Conservation (phyloP, 2,797 vertebrate species). For the Hylomyscus alleni region DNA sequence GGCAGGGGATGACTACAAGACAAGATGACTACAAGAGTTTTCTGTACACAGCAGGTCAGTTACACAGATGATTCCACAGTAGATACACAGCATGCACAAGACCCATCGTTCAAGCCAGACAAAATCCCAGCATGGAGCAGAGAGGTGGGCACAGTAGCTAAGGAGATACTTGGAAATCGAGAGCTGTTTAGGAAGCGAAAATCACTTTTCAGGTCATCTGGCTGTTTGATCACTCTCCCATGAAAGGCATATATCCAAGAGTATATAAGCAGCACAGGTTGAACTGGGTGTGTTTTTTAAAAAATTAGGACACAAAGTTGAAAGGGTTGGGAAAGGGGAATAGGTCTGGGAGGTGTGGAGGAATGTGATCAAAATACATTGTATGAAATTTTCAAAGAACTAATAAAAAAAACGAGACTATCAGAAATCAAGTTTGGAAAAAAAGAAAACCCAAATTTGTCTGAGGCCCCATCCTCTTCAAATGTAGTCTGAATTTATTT, state of each 20-base stretch:
- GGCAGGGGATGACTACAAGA: too few relatives aligned
- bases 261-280: neutral
- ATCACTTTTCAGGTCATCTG: neutral
- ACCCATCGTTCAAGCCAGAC: neutral
- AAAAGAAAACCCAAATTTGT: neutral
- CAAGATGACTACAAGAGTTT: too few relatives aligned
- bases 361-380: neutral
- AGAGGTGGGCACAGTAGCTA: neutral
- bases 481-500: neutral
- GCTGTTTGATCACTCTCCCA: neutral
- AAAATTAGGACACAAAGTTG: neutral
- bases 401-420: neutral
- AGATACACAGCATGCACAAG: neutral
- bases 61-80: neutral
- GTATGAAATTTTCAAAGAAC: neutral
- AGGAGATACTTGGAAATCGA: neutral
- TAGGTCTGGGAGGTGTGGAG: neutral
- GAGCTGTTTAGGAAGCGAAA: neutral
- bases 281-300: neutral
- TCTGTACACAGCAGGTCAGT: neutral
- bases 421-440: neutral
- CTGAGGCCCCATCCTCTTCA: neutral
- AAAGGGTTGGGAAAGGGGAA: too few relatives aligned
- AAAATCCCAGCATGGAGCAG: neutral
- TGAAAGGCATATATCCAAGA: neutral